A percentile compares a stretch with the other conserved stretches of the same genome.
Conservation (phyloP, 1,140 invertebrate species). For the Microplitis demolitor region DNA sequence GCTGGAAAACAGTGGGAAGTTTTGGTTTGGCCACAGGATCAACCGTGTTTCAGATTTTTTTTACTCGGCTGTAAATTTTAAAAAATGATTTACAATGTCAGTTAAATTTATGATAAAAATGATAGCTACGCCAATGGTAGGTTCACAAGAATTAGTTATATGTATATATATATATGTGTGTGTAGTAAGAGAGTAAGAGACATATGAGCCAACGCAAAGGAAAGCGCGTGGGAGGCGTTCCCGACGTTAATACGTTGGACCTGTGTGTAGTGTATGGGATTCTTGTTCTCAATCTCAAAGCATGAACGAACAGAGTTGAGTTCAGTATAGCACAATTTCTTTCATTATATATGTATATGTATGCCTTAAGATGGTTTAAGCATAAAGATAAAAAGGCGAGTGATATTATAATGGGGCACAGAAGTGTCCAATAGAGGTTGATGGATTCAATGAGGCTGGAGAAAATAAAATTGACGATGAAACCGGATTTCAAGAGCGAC, state of each 20-base stretch:
- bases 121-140: not conserved
- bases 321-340: not conserved
- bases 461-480: slow-evolving; percentile 11
- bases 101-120: not conserved
- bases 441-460: not conserved
- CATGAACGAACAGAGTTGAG: not conserved
- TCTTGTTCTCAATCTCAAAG: slow-evolving; percentile 13
- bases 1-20: too few species aligned
- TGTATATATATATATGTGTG: not conserved
- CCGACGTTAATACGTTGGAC: slow-evolving; percentile 16
- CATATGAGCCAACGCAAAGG: slow-evolving; percentile 12
- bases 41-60: not conserved
- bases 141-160: slow-evolving; percentile 12
- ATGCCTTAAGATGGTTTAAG: not conserved
- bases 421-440: not conserved
- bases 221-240: slow-evolving; percentile 15
- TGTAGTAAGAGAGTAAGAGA: not conserved
- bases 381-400: not conserved
- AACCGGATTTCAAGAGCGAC: slow-evolving; percentile 1
- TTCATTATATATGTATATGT: not conserved
- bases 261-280: slow-evolving; percentile 11
- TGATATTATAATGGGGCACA: not conserved
- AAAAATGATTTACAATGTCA: too few species aligned
- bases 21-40: too few species aligned
- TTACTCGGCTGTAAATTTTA: not conserved